Evolutionary conservation across 2,113 vertebrate genomes (phyloP).

Genomic region (Chrysochloris asiatica): DNA sequence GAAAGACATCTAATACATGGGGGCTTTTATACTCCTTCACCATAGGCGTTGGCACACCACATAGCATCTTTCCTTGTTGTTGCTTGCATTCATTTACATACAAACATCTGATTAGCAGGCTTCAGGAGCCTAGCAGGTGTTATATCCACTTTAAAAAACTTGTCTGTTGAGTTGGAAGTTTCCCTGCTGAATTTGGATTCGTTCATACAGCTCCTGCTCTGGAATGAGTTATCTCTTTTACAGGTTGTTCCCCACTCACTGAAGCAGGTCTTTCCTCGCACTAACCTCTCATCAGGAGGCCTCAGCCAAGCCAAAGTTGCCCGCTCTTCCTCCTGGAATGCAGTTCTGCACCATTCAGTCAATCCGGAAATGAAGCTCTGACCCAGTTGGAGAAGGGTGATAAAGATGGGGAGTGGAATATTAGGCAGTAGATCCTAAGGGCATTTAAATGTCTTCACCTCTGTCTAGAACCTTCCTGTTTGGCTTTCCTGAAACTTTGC

Average conservation of each 20-base stretch:
- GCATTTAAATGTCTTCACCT: neutral
- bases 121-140: conserved; percentile 40
- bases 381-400: neutral
- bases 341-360: neutral
- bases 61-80: conserved; percentile 70
- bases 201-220: neutral
- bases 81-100: neutral
- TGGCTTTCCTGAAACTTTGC: conserved; percentile 12
- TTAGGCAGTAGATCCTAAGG: neutral
- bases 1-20: neutral
- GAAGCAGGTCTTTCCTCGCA: neutral
- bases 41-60: neutral
- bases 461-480: conserved; percentile 14
- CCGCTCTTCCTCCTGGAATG: neutral
- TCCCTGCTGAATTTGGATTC: neutral
- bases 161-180: neutral
- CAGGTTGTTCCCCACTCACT: neutral
- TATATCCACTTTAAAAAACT: neutral
- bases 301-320: neutral
- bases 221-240: conserved; percentile 63
- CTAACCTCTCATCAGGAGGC: conserved; percentile 68
- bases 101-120: conserved; percentile 71
- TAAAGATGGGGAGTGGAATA: neutral
- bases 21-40: conserved; percentile 62
- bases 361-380: conserved; percentile 10